These are phyloP conservation scores for human (Homo sapiens) DNA, from an alignment of 2,113 vertebrate species.

Conservation along the genomic window GRCh38 chr12:16249501-16250000, in stretches of 20 bases:
- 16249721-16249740: background rate
- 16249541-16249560: background rate
- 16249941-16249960: background rate
- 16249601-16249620: background rate
- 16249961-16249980: background rate
- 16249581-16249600: constrained; percentile 30
- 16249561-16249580: background rate
- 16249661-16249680: background rate
- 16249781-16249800: background rate
- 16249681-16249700: constrained; percentile 1
- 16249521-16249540: background rate
- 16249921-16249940: background rate
- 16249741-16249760: background rate
- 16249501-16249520: background rate
- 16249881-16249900: background rate
- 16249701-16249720: constrained; percentile 38
- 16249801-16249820: background rate
- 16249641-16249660: background rate
- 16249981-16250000: background rate
- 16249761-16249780: background rate
- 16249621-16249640: background rate
- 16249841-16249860: background rate
- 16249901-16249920: background rate
- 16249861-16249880: background rate
- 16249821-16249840: background rate